Conservation (phyloP, 30 jellyfish, hydroid and myxozoan genomes). For the Aurelia aurita region DNA sequence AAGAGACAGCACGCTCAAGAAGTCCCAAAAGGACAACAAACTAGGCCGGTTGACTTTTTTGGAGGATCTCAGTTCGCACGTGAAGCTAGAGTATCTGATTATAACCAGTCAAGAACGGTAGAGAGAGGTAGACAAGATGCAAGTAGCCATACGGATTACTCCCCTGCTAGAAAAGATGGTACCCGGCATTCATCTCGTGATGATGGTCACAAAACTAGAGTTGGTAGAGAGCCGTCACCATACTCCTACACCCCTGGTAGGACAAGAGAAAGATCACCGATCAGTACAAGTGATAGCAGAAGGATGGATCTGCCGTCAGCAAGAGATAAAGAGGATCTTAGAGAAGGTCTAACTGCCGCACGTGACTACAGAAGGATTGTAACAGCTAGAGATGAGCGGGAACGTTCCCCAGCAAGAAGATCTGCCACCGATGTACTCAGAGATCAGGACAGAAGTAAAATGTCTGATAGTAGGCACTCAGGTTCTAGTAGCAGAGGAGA, state of each 20-base stretch:
- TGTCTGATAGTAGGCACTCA: constrained; percentile 17
- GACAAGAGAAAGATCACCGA: constrained; percentile 72
- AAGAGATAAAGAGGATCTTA: constrained; percentile 34
- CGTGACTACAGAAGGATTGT: constrained; percentile 64
- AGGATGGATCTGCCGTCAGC: constrained; percentile 17
- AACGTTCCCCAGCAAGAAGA: constrained; percentile 16
- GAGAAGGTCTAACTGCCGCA: constrained; percentile 28
- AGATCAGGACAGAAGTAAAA: constrained; percentile 17
- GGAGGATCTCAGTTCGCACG: constrained; percentile 58
- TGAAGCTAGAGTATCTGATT: constrained; percentile 19
- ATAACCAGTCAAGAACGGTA: constrained; percentile 21
- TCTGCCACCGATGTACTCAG: constrained; percentile 18
- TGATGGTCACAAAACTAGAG: constrained; percentile 24
- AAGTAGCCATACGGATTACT: constrained; percentile 9
- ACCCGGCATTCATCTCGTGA: constrained; percentile 58
- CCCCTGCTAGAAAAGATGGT: constrained; percentile 41
- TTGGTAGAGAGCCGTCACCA: constrained; percentile 52
- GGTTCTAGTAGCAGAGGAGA: constrained; percentile 24
- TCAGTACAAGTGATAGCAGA: constrained; percentile 52
- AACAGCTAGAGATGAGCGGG: constrained; percentile 60
- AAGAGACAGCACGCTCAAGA: constrained; percentile 54
- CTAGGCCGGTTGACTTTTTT: constrained; percentile 47
- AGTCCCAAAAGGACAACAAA: constrained; percentile 30
- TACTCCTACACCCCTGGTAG: constrained; percentile 37
- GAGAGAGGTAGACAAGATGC: constrained; percentile 43